phyloP scores from a whole-genome alignment of 2,888 invertebrate genomes.

The Ophioninae sp. region DNA sequence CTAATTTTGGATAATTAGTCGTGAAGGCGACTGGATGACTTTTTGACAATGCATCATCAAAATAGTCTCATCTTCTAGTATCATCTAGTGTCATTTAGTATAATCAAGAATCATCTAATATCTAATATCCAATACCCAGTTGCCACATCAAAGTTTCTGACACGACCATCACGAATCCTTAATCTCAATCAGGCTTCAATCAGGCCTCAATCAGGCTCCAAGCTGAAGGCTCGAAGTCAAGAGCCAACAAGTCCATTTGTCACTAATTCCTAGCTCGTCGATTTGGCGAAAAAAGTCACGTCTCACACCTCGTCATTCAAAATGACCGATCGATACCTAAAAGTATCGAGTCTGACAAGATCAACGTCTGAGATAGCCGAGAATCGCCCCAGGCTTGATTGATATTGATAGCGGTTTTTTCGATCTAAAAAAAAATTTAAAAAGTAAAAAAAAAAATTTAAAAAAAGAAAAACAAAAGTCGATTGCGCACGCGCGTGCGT shows the following conservation, averaged over 20 bases:
- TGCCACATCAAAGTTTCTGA: no score
- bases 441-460: no score
- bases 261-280: neutral
- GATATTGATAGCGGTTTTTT: neutral
- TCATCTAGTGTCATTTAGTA: no score
- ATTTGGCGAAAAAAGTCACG: neutral
- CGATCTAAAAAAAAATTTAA: no score
- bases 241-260: neutral
- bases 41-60: no score
- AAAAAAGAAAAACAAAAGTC: neutral
- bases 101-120: no score
- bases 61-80: no score
- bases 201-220: neutral
- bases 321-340: neutral
- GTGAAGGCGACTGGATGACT: no score
- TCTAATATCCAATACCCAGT: no score
- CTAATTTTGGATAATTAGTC: no score
- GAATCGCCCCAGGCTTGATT: neutral
- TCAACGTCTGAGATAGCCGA: neutral
- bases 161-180: no score
- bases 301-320: neutral
- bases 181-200: neutral
- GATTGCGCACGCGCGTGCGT: slow-evolving; percentile 1
- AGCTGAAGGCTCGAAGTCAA: no score
- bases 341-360: neutral